phyloP scores from a whole-genome alignment of 2,888 invertebrate species.

The Philonicus albiceps region DNA sequence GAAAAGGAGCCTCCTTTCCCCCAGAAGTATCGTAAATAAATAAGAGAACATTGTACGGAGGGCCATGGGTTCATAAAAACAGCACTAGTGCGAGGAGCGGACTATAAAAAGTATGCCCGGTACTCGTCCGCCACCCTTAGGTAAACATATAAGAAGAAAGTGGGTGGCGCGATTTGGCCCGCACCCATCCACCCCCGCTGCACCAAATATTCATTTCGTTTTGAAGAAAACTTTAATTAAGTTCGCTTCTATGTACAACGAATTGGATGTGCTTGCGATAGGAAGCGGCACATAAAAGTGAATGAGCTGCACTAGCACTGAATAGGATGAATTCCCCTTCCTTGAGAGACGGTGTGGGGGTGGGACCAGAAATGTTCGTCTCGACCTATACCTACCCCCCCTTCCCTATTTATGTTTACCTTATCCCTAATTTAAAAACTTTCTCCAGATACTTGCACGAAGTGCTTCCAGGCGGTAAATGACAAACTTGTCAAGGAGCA shows the following conservation, averaged over 20 bases:
- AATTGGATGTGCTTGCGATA: not conserved
- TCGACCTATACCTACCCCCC: not conserved
- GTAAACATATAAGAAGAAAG: slow-evolving; percentile 1
- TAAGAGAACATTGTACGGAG: not conserved
- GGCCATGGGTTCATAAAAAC: not conserved
- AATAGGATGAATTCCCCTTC: not conserved
- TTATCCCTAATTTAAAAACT: slow-evolving; percentile 24
- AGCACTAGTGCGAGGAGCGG: not conserved
- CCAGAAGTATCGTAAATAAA: slow-evolving; percentile 23
- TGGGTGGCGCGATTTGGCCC: not conserved
- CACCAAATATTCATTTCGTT: slow-evolving; percentile 31
- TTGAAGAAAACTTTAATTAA: slow-evolving; percentile 31
- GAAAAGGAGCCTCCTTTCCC: slow-evolving; percentile 8
- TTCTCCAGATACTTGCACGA: not conserved
- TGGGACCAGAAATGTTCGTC: not conserved
- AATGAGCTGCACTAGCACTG: not conserved
- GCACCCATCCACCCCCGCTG: not conserved
- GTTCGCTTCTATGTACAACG: not conserved
- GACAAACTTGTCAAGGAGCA: slow-evolving; percentile 14
- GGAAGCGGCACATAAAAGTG: slow-evolving; percentile 12
- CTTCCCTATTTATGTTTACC: slow-evolving; percentile 16
- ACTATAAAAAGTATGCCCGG: slow-evolving; percentile 6
- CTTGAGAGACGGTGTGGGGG: not conserved
- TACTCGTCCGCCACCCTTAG: not conserved
- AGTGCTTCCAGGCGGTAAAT: slow-evolving; percentile 22